Conservation (phyloP, 2,888 invertebrate species). For the Thumatha senex region DNA sequence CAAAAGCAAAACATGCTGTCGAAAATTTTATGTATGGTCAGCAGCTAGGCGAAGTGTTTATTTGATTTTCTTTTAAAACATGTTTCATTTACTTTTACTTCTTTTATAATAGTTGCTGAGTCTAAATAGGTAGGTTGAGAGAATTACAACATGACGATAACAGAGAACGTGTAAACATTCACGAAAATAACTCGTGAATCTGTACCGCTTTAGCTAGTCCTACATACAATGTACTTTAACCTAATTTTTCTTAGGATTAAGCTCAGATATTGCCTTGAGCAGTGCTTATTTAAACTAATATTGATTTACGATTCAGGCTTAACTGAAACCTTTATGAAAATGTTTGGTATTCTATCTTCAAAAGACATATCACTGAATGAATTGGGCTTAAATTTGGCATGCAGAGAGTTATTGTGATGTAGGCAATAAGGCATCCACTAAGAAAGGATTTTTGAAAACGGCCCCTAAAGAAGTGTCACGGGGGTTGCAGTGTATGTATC, state of each 20-base stretch:
- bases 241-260: not conserved
- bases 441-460: too few species aligned
- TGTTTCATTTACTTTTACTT: conserved; percentile 23
- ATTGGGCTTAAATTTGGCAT: too few species aligned
- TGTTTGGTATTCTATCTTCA: too few species aligned
- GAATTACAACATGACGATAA: conserved; percentile 15
- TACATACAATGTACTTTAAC: not conserved
- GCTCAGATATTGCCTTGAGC: not conserved
- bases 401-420: too few species aligned
- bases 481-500: too few species aligned
- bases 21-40: conserved; percentile 63
- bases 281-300: not conserved
- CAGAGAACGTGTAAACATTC: conserved; percentile 6
- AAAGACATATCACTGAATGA: too few species aligned
- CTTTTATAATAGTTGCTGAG: conserved; percentile 6
- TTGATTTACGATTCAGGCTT: not conserved
- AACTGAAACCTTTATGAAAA: too few species aligned
- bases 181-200: conserved; percentile 1
- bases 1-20: conserved; percentile 74
- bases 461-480: too few species aligned
- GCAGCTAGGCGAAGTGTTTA: conserved; percentile 35
- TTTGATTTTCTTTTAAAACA: conserved; percentile 32
- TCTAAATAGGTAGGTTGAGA: conserved; percentile 17
- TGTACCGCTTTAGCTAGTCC: not conserved
- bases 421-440: too few species aligned